Base-by-base conservation (phyloP, 2,113 vertebrate genomes). In the Eclectus roratus region DNA sequence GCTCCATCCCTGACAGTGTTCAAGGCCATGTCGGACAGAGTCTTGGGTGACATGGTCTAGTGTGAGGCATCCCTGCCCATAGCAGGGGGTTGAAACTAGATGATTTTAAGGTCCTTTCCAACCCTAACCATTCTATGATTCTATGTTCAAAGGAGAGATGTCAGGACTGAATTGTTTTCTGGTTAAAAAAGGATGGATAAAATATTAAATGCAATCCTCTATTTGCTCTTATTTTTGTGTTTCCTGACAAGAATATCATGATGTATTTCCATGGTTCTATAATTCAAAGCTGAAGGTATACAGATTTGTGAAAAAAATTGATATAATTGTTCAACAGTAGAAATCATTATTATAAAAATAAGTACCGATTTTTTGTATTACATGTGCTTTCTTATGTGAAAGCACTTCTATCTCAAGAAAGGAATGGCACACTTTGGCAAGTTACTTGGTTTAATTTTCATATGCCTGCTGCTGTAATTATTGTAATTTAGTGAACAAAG, bases 201-300 rank as follows among this genome's bases (percentile, higher is more conserved):
- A 97, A 97, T 86, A 94, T 97, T 97, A 95, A 95, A 91, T 47
- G 92, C 92, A 61, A 37, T 89, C 89, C 89, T 80, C 80, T 90
- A 4, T 47, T 91, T 84, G 80, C 93, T 89, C 87, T 88, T 66
- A 76, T 69, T 81, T 95, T 85, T 81, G 50, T 91, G 77, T 83
- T 89, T 89, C 52, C 55, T 71, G 56, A 76, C 17, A 60, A 73
- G 80, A 91, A 41, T 52, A 69, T 70, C 9, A 12, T 71, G 31
- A 56, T 31, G 43, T 86, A 71, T 91, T 90, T 91, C 77, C 73
- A 53, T 65, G 68, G 66, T 29, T 80, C 69, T 90, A 8, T 82
- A 65, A 71, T 80, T 94, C 50, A 65, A 43, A 93, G 83, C 64
- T 89, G 82, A 89, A 81, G 20, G 46, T 64, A 47, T 14, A 53